These are phyloP conservation scores for Notechis scutatus DNA, from an alignment of 2,113 vertebrate genomes.

Conservation along the genomic window DNA sequence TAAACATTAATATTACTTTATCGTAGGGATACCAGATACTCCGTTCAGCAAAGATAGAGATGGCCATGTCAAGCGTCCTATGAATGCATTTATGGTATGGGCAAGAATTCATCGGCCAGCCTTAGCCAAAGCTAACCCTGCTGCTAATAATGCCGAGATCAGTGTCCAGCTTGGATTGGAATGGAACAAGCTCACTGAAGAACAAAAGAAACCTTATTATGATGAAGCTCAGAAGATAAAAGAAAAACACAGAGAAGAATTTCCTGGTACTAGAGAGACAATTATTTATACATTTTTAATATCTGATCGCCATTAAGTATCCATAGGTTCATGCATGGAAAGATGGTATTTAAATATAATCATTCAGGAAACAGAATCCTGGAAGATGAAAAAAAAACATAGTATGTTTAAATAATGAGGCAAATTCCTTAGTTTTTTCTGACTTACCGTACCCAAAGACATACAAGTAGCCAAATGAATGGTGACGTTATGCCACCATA, in stretches of 20 bases:
- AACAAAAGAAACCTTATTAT: slow-evolving; percentile 83
- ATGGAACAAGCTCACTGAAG: slow-evolving; percentile 82
- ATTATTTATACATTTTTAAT: slow-evolving; percentile 15
- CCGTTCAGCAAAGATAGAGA: slow-evolving; percentile 70
- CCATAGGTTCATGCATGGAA: not conserved
- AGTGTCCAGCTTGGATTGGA: slow-evolving; percentile 77
- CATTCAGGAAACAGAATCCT: not conserved
- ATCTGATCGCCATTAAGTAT: not conserved
- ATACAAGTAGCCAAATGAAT: not conserved
- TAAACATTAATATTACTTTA: slow-evolving; percentile 49
- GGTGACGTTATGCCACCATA: not conserved
- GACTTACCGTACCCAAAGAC: not conserved
- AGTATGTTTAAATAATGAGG: not conserved
- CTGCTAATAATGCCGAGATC: slow-evolving; percentile 68
- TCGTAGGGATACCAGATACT: slow-evolving; percentile 71
- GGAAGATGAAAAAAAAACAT: no score
- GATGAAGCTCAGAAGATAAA: slow-evolving; percentile 79
- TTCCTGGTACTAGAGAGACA: slow-evolving; percentile 74
- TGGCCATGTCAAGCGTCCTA: slow-evolving; percentile 78
- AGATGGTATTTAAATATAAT: not conserved
- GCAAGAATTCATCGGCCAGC: slow-evolving; percentile 73
- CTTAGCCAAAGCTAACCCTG: slow-evolving; percentile 71
- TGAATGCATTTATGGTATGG: slow-evolving; percentile 89
- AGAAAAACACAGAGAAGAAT: slow-evolving; percentile 74
- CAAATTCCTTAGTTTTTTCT: not conserved